These are phyloP conservation scores for Acrocephalus kingi DNA, from an alignment of 2,113 vertebrate species.

Conservation along the genomic window DNA sequence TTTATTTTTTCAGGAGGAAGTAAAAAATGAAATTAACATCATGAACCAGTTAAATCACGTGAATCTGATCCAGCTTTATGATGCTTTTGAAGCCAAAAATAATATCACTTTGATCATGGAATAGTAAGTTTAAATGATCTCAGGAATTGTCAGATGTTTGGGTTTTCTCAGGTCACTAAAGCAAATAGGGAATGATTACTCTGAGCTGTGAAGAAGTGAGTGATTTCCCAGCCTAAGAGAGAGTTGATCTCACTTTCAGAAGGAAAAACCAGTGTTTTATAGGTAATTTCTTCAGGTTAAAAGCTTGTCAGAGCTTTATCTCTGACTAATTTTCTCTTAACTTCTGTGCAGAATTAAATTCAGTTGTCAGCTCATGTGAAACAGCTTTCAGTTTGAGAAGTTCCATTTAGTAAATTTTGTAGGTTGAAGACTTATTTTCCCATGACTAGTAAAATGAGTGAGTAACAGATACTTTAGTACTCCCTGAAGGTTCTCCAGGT, in stretches of 20 bases:
- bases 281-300: neutral
- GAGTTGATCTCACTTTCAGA: neutral
- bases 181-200: neutral
- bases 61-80: conserved; percentile 91
- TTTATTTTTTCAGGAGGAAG: conserved; percentile 79
- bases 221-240: neutral
- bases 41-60: conserved; percentile 90
- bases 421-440: neutral
- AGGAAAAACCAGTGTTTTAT: neutral
- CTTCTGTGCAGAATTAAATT: neutral
- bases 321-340: neutral
- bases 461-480: neutral
- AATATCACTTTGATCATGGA: conserved; percentile 87
- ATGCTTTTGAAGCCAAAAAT: conserved; percentile 86
- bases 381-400: neutral
- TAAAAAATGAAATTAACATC: conserved; percentile 88
- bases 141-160: neutral
- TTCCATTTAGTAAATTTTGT: neutral
- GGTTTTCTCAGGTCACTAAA: neutral
- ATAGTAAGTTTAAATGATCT: conserved; percentile 78
- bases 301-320: neutral
- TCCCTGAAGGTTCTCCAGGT: neutral
- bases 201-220: neutral
- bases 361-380: neutral
- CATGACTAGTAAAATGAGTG: neutral